A percentile compares a stretch with the other conserved stretches of the same genome.
Evolutionary conservation across 1,140 invertebrate genomes (phyloP).

Genomic region (Pollicipes pollicipes): DNA sequence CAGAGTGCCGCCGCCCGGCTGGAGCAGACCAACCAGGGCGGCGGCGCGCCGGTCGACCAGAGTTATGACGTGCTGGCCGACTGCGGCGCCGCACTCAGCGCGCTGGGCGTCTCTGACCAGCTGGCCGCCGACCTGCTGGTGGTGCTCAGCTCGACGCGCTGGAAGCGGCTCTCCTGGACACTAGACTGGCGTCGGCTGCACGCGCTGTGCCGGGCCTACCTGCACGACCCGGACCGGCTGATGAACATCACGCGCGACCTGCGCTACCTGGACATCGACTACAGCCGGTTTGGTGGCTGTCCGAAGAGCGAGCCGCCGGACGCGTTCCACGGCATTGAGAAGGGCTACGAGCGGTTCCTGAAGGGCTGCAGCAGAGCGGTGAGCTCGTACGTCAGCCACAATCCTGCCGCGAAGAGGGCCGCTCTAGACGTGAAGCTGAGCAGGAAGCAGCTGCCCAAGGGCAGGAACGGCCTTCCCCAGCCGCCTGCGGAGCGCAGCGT

Average conservation of each 20-base stretch:
- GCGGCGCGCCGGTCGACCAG: not conserved
- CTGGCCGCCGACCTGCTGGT: slow-evolving; percentile 41
- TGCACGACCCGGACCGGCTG: slow-evolving; percentile 33
- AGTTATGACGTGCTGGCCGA: slow-evolving; percentile 1
- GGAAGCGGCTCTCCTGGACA: slow-evolving; percentile 41
- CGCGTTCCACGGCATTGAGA: slow-evolving; percentile 33
- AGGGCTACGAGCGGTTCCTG: slow-evolving; percentile 22
- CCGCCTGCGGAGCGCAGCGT: too few relatives aligned
- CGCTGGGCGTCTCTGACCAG: slow-evolving; percentile 36
- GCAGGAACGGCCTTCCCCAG: not conserved
- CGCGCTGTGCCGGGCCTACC: slow-evolving; percentile 37
- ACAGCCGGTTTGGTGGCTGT: slow-evolving; percentile 32
- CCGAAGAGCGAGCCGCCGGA: slow-evolving; percentile 23
- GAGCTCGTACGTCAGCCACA: not conserved
- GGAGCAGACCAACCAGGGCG: too few relatives aligned
- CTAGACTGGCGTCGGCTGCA: slow-evolving; percentile 38
- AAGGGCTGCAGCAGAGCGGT: not conserved
- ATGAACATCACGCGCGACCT: slow-evolving; percentile 40
- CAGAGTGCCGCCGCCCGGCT: too few relatives aligned
- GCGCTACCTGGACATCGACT: slow-evolving; percentile 44
- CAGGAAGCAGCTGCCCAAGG: too few relatives aligned
- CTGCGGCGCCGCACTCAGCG: slow-evolving; percentile 20
- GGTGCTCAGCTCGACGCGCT: slow-evolving; percentile 35
- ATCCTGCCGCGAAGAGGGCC: not conserved
- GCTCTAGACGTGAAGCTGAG: not conserved